Base-by-base conservation (phyloP, 2,888 invertebrate species). In the Ecliptopera silaceata region DNA sequence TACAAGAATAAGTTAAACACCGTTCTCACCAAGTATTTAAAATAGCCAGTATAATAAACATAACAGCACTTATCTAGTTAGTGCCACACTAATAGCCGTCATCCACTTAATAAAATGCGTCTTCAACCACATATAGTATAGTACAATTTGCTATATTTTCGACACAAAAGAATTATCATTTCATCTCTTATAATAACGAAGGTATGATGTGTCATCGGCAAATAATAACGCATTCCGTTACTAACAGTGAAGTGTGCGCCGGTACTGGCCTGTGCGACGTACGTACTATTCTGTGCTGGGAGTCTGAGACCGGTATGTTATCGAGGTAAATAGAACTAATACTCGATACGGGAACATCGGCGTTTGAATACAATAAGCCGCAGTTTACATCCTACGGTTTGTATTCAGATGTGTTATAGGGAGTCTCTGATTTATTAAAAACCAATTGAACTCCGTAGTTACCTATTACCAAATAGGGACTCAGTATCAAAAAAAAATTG, bases 141-240 rank as follows among this genome's bases (percentile, higher is more conserved):
- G 32, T 49, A 49, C 55, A 57, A 62, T 65, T 47, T 52, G 44
- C 47, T 62, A 55, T 52, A 59, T 49, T 62, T 59, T 56, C 43
- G 39, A 50, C 45, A 66, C 61, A 63, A 66, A 61, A 63, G 64
- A 66, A 64, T 53, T 61, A 63, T 63, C 66, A 56, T 66, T 63
- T 64, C 66, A 66, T 66, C 54, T 60, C 29, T 55, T 64, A 53
- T 66, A 66, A 64, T 66, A 65, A 59, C 61, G 57, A 62, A 69
- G 26, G 50, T 56, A 48, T 49, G 41, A 74, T 75, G 76, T 85
- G 80, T 80, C 84, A 82, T 80, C 75, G 75, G 65, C 64, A 75
- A 70, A 81, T 84, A 83, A 82, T 82, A 79, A 78, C 74, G 53
- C 66, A 72, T 80, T 71, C 88, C 87, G 87, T 88, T 88, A 88